Evolutionary conservation across 37 sponge, comb jelly and placozoan genomes (phyloP).

Genomic region (Beroe ovata): DNA sequence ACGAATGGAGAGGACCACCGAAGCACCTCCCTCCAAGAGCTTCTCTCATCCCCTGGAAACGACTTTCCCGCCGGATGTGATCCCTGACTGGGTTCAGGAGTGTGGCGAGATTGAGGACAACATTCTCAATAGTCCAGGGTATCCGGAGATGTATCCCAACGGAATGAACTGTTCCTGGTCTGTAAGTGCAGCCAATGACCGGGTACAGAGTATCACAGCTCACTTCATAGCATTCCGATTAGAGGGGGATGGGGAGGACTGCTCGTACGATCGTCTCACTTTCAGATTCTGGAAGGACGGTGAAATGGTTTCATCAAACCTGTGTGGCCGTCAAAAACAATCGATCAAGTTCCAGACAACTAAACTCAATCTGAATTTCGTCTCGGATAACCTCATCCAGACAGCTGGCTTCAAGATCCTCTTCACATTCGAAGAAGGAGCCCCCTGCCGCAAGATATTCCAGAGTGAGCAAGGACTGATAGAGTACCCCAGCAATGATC

Average conservation of each 20-base stretch:
- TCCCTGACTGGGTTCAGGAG: not conserved
- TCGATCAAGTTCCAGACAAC: not conserved
- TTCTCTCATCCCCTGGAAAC: not conserved
- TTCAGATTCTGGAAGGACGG: not conserved
- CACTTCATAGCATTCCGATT: constrained; percentile 7
- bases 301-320: not conserved
- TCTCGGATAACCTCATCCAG: constrained; percentile 11
- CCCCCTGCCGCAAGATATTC: not conserved
- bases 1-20: not conserved
- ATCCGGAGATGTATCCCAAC: constrained; percentile 25
- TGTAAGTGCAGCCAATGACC: not conserved
- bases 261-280: constrained; percentile 3
- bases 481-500: not conserved
- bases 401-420: constrained; percentile 24
- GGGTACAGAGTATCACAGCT: not conserved
- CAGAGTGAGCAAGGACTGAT: not conserved
- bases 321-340: constrained; percentile 13
- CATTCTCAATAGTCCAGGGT: constrained; percentile 14
- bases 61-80: not conserved
- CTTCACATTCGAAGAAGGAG: not conserved
- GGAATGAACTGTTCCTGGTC: constrained; percentile 44
- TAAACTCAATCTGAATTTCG: not conserved
- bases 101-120: constrained; percentile 34
- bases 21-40: not conserved
- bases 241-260: constrained; percentile 22